Evolutionary conservation across 1,140 invertebrate species (phyloP).

Genomic region (Drosophila truncata): DNA sequence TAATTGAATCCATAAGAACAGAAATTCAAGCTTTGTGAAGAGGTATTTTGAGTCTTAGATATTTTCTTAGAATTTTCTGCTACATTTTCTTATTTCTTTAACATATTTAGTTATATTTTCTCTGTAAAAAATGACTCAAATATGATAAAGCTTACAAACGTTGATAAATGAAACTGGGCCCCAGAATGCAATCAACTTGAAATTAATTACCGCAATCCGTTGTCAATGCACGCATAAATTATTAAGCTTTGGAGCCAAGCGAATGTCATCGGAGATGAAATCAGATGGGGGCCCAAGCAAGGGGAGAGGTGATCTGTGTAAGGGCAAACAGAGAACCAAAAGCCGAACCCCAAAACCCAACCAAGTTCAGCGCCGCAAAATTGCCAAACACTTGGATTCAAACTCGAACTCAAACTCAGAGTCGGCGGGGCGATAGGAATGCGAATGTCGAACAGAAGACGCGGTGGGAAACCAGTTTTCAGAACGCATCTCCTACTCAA

Average conservation of each 20-base stretch:
- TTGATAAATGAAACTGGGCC: constrained; percentile 23
- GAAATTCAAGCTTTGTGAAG: background rate
- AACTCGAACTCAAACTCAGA: background rate
- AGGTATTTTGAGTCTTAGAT: too few species aligned
- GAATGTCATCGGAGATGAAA: constrained; percentile 24
- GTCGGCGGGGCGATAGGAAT: constrained; percentile 30
- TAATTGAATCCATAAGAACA: background rate
- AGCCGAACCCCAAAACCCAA: constrained; percentile 21
- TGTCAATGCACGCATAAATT: constrained; percentile 76
- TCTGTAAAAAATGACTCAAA: constrained; percentile 7
- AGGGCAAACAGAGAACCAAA: constrained; percentile 28
- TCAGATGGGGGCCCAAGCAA: background rate
- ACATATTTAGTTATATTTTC: too few species aligned
- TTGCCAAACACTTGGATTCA: constrained; percentile 34
- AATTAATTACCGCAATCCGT: constrained; percentile 56
- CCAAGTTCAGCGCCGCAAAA: constrained; percentile 49
- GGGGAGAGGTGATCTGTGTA: constrained; percentile 11
- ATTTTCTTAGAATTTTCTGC: background rate
- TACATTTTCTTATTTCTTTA: too few species aligned
- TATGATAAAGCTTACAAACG: constrained; percentile 3
- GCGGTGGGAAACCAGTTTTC: constrained; percentile 45
- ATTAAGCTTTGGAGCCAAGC: constrained; percentile 29
- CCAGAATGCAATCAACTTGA: constrained; percentile 59
- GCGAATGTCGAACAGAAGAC: constrained; percentile 49
- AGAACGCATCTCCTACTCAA: constrained; percentile 23